Conservation (phyloP, 2,888 invertebrate genomes). For the Dynastes grantii region DNA sequence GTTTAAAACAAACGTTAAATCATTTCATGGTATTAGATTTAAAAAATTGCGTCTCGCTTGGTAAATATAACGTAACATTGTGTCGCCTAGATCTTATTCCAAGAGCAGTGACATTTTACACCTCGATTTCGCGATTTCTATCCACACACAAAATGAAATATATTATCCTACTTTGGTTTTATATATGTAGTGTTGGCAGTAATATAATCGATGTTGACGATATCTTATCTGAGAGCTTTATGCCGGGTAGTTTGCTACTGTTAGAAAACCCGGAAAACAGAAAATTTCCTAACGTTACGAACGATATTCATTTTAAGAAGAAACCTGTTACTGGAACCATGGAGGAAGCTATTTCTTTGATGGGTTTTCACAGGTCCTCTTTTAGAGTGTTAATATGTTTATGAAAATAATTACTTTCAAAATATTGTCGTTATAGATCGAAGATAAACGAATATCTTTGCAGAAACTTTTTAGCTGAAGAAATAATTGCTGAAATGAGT, state of each 20-base stretch:
- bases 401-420: background rate
- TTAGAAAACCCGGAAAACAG: constrained; percentile 67
- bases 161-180: background rate
- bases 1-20: constrained; percentile 24
- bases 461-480: constrained; percentile 82
- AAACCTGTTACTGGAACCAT: constrained; percentile 73
- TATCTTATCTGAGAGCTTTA: constrained; percentile 79
- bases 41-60: constrained; percentile 30
- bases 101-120: constrained; percentile 2
- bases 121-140: background rate
- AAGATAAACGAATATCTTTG: constrained; percentile 88
- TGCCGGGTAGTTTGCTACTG: constrained; percentile 79
- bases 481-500: constrained; percentile 79
- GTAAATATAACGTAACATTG: constrained; percentile 31
- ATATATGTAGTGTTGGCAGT: constrained; percentile 4
- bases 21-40: constrained; percentile 37
- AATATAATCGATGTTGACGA: constrained; percentile 74
- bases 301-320: constrained; percentile 19
- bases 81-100: background rate
- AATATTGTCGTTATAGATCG: constrained; percentile 70
- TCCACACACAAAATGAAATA: constrained; percentile 11
- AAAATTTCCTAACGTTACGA: constrained; percentile 16
- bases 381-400: background rate
- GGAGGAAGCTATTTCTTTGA: constrained; percentile 76
- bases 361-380: constrained; percentile 79